Conservation (phyloP, 2,888 invertebrate species). For the Lacanobia oleracea region DNA sequence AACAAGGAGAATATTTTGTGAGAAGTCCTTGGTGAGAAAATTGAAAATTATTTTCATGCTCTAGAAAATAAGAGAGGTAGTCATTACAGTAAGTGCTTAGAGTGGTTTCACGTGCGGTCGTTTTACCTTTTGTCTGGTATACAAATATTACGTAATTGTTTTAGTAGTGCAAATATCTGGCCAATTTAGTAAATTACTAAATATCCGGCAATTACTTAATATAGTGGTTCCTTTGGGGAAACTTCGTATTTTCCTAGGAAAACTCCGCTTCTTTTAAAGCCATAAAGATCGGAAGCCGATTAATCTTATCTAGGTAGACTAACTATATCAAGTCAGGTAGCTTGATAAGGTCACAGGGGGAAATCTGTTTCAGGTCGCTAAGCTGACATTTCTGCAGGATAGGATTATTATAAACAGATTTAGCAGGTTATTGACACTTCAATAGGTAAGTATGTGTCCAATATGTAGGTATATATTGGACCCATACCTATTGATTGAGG, state of each 20-base stretch:
- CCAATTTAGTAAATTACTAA: constrained; percentile 12
- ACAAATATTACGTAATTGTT: constrained; percentile 10
- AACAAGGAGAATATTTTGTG: constrained; percentile 20
- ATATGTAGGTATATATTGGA: too few relatives aligned
- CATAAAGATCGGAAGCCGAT: constrained; percentile 23
- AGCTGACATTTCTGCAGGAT: constrained; percentile 10
- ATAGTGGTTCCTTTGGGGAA: neutral
- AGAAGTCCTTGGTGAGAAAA: constrained; percentile 37
- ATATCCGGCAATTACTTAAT: constrained; percentile 6
- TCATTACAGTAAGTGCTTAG: constrained; percentile 42
- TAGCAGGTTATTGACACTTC: too few relatives aligned
- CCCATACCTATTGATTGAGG: too few relatives aligned
- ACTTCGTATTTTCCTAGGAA: neutral
- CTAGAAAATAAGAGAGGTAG: constrained; percentile 30
- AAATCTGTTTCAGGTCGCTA: constrained; percentile 9
- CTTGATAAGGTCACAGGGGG: constrained; percentile 14
- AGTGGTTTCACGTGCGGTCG: constrained; percentile 20
- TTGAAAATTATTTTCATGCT: constrained; percentile 47
- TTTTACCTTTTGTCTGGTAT: constrained; percentile 17
- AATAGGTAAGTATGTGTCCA: too few relatives aligned
- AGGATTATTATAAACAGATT: neutral
- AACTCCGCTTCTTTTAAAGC: constrained; percentile 27
- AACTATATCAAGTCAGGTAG: constrained; percentile 12
- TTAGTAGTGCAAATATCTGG: constrained; percentile 11
- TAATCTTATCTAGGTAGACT: constrained; percentile 18